Percentiles rank a stretch among this genome's conserved stretches.
Evolutionary conservation across 2,888 invertebrate species (phyloP).

Genomic region (Ditula angustiorana): DNA sequence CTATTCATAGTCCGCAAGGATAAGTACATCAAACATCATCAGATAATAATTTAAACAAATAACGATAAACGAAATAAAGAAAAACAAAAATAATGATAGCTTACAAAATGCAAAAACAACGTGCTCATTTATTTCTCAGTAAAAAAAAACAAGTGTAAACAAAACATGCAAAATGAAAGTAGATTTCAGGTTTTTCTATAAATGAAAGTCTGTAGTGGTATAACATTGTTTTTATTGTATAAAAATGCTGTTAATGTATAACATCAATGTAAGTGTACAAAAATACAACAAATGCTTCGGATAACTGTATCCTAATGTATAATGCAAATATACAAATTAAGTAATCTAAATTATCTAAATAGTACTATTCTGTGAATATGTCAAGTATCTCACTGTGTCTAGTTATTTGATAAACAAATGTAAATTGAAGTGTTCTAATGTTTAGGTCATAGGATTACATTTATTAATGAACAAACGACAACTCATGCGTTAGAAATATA

Average conservation of each 20-base stretch:
- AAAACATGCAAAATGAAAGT: slow-evolving; percentile 27
- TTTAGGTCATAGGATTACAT: neutral
- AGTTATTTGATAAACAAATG: neutral
- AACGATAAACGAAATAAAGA: neutral
- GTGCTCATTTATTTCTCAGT: slow-evolving; percentile 3
- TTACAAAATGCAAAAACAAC: slow-evolving; percentile 24
- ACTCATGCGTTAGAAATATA: slow-evolving; percentile 16
- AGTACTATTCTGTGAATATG: neutral
- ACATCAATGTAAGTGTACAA: slow-evolving; percentile 19
- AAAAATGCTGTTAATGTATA: slow-evolving; percentile 34
- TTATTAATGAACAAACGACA: neutral
- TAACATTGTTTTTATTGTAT: slow-evolving; percentile 55
- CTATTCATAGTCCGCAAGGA: neutral
- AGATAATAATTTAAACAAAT: neutral
- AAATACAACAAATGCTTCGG: slow-evolving; percentile 10
- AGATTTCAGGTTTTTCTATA: slow-evolving; percentile 24
- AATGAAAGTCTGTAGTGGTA: slow-evolving; percentile 59
- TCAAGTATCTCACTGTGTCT: neutral
- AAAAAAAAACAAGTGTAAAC: slow-evolving; percentile 18
- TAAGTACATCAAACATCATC: neutral
- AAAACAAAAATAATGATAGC: neutral
- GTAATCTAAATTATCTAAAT: neutral
- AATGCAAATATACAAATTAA: neutral
- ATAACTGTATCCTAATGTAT: neutral
- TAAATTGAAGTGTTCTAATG: neutral